Conservation (phyloP, 92 coral and sea anemone genomes). For the Pocillopora grandis region DNA sequence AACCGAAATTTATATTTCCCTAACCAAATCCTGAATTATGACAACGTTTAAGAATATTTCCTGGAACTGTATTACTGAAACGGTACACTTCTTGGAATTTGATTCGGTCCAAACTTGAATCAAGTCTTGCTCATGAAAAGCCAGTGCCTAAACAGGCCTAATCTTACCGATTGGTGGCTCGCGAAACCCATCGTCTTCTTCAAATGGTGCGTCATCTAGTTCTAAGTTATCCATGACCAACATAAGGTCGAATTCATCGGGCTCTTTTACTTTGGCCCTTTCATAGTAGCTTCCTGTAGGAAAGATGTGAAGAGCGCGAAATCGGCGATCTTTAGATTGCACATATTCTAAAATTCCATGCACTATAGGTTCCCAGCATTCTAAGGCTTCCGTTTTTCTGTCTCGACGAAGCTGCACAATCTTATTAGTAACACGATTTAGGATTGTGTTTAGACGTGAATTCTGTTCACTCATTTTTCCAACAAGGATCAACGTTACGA, state of each 20-base stretch:
- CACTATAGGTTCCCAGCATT: constrained; percentile 52
- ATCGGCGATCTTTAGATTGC: constrained; percentile 34
- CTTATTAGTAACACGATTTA: constrained; percentile 41
- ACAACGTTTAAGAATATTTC: too few species aligned
- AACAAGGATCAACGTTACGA: background rate
- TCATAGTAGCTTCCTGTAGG: constrained; percentile 70
- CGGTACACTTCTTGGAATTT: too few species aligned
- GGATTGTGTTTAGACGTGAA: background rate
- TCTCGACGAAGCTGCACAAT: constrained; percentile 31
- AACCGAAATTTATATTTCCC: too few species aligned
- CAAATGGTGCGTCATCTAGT: background rate
- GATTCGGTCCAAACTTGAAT: background rate
- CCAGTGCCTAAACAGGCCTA: background rate
- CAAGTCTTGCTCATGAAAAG: background rate
- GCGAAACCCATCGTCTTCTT: background rate
- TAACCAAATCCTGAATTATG: too few species aligned
- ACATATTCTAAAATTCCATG: constrained; percentile 39
- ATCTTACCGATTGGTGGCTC: background rate
- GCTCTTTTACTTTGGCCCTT: constrained; percentile 58
- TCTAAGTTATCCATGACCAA: constrained; percentile 51
- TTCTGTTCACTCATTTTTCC: background rate
- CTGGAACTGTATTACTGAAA: too few species aligned
- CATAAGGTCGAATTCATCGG: constrained; percentile 81
- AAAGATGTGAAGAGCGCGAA: constrained; percentile 12
- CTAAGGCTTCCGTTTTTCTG: constrained; percentile 41